phyloP scores from a whole-genome alignment of 2,888 invertebrate species.

The Labia minor region DNA sequence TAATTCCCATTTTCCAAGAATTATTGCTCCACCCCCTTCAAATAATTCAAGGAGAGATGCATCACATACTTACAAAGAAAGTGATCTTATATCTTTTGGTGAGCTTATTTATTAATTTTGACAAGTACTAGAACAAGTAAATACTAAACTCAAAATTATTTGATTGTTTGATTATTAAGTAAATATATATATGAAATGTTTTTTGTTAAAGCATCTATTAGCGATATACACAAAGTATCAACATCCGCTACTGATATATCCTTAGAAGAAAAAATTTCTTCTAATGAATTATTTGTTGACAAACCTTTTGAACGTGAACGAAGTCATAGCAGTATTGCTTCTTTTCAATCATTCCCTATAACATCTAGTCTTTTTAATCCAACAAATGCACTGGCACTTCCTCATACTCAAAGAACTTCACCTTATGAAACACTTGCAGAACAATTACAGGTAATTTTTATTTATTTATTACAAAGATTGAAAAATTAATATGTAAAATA shows the following conservation, averaged over 20 bases:
- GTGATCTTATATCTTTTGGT: conserved; percentile 25
- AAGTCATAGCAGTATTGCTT: not conserved
- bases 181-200: not conserved
- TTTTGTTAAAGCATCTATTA: not conserved
- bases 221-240: not conserved
- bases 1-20: conserved; percentile 32
- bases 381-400: not conserved
- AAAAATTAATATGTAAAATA: too few species aligned
- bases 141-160: too few species aligned
- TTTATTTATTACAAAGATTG: too few species aligned
- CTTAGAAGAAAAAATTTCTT: not conserved
- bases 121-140: too few species aligned
- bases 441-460: not conserved
- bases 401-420: not conserved
- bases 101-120: conserved; percentile 15
- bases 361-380: not conserved
- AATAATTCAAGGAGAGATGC: conserved; percentile 28
- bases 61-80: conserved; percentile 24
- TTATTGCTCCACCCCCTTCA: conserved; percentile 31
- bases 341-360: not conserved
- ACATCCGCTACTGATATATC: not conserved
- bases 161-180: too few species aligned
- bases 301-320: not conserved
- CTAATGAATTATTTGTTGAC: conserved; percentile 27
- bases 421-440: not conserved